Evolutionary conservation across 1,140 invertebrate species (phyloP).

Genomic region (Pentalonia nigronervosa): DNA sequence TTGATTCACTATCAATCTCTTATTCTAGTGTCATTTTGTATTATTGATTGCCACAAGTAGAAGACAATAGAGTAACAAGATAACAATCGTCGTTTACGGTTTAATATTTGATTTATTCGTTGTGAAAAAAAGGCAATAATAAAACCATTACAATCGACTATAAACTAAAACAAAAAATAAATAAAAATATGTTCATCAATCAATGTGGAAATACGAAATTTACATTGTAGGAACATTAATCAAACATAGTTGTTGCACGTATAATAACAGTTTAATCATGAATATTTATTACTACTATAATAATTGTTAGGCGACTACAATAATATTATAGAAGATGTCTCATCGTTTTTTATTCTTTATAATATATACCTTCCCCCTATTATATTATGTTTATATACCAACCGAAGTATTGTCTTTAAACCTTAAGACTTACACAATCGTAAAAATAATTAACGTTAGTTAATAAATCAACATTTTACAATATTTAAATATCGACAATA

Average conservation of each 20-base stretch:
- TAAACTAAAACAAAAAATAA: neutral
- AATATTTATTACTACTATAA: neutral
- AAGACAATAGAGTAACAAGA: slow-evolving; percentile 8
- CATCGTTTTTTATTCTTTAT: neutral
- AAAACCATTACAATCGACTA: neutral
- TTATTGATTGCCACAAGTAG: neutral
- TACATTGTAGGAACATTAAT: neutral
- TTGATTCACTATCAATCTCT: neutral
- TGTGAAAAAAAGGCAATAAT: neutral
- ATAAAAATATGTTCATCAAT: slow-evolving; percentile 4
- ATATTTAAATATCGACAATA: neutral
- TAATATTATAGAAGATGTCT: neutral
- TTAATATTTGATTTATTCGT: neutral
- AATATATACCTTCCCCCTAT: neutral
- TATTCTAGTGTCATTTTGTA: neutral
- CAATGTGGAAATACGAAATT: neutral
- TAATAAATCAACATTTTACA: neutral
- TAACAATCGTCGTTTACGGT: neutral
- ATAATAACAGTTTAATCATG: neutral
- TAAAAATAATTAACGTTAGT: too few species aligned
- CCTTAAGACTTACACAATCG: neutral
- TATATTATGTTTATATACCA: neutral
- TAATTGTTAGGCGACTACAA: neutral
- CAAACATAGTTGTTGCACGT: neutral
- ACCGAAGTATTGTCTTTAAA: neutral